Conservation (phyloP, 2,888 invertebrate genomes). For the Rhagonycha lutea region DNA sequence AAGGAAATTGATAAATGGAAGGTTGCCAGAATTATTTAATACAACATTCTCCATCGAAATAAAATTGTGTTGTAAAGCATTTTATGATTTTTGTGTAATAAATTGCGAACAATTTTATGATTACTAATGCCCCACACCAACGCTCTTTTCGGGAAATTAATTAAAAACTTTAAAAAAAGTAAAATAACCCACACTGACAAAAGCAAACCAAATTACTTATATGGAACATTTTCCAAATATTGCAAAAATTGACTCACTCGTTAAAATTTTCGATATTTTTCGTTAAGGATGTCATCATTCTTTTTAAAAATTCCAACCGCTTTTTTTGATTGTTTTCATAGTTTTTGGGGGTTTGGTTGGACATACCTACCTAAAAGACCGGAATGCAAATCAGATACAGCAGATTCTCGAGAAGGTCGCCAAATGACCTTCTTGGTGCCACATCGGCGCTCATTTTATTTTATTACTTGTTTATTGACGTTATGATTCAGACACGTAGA, state of each 20-base stretch:
- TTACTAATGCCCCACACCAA: neutral
- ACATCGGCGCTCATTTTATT: conserved; percentile 5
- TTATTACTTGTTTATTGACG: neutral
- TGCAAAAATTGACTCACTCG: neutral
- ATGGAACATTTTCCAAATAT: neutral
- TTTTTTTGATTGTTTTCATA: neutral
- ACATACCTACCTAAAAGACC: neutral
- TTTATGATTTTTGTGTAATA: neutral
- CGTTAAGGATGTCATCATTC: neutral
- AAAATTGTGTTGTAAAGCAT: neutral
- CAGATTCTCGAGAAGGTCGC: conserved; percentile 24
- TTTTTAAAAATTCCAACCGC: neutral
- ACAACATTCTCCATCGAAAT: neutral
- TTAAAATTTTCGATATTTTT: neutral
- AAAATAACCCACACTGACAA: neutral
- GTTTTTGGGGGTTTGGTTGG: neutral
- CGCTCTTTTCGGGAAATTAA: neutral
- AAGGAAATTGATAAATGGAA: neutral
- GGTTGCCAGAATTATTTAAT: neutral
- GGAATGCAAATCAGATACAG: conserved; percentile 10
- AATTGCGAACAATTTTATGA: no score
- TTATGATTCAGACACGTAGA: neutral
- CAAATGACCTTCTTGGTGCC: conserved; percentile 13
- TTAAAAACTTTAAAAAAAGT: neutral
- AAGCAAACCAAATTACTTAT: neutral